Conservation (phyloP, 2,113 vertebrate species). For the Meleagris gallopavo region DNA sequence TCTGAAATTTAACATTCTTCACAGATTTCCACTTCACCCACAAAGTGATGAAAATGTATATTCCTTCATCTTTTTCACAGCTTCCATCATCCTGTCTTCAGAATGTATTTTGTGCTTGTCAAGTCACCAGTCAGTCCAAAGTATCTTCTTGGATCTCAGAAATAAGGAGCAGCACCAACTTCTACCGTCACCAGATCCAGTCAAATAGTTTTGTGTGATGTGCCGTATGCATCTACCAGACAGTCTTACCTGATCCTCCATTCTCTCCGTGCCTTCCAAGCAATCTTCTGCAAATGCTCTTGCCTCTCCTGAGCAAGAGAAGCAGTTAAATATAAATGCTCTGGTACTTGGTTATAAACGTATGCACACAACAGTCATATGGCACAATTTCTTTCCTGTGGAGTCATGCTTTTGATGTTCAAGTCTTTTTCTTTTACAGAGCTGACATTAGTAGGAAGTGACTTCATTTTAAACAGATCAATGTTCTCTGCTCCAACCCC, state of each 20-base stretch:
- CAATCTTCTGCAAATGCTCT: constrained; percentile 82
- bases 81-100: not conserved
- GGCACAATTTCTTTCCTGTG: not conserved
- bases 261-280: constrained; percentile 81
- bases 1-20: constrained; percentile 26
- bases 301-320: constrained; percentile 81
- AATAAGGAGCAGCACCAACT: not conserved
- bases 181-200: not conserved
- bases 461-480: not conserved
- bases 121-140: not conserved
- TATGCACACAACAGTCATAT: constrained; percentile 19
- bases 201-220: not conserved
- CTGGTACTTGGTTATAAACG: not conserved
- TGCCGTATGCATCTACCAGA: not conserved
- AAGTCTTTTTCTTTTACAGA: constrained; percentile 14
- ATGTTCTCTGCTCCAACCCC: not conserved
- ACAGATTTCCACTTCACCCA: constrained; percentile 29
- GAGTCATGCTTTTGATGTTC: not conserved
- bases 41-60: not conserved
- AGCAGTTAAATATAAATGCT: constrained; percentile 18
- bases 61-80: not conserved
- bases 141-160: not conserved
- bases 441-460: not conserved
- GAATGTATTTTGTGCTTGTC: not conserved
- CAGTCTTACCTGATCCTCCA: constrained; percentile 81